Evolutionary conservation across 2,797 vertebrate genomes (phyloP).

Genomic region (Natrix natrix): DNA sequence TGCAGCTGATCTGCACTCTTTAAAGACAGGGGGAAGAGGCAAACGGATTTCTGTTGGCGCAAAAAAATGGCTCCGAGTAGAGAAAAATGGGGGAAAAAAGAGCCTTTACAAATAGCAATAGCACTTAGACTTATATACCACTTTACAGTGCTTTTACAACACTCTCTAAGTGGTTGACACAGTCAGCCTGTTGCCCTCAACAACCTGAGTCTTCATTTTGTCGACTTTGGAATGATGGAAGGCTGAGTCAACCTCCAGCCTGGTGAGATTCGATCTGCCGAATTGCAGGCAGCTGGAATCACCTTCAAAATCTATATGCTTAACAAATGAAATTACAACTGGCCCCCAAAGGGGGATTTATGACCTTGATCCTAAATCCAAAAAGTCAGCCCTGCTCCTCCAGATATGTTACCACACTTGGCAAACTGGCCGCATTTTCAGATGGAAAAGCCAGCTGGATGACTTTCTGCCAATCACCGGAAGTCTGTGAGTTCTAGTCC

Average conservation of each 20-base stretch:
- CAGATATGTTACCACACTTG: not conserved
- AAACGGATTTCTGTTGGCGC: not conserved
- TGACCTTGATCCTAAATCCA: too few relatives aligned
- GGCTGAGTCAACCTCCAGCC: too few relatives aligned
- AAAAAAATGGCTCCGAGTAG: not conserved
- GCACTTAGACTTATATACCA: too few relatives aligned
- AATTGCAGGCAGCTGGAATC: not conserved
- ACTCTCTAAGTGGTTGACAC: too few relatives aligned
- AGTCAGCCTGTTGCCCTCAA: too few relatives aligned
- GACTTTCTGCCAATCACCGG: not conserved
- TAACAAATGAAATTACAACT: not conserved
- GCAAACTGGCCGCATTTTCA: not conserved
- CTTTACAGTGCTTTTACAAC: too few relatives aligned
- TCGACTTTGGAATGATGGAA: too few relatives aligned
- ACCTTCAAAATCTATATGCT: not conserved
- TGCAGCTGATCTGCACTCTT: not conserved
- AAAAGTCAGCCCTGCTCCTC: accelerated
- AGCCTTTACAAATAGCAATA: not conserved
- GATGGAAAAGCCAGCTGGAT: not conserved
- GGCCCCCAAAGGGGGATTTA: not conserved
- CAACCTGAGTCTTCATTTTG: too few relatives aligned
- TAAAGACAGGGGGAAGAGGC: not conserved
- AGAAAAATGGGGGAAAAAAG: not conserved
- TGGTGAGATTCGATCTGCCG: too few relatives aligned
- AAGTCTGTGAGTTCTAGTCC: too few relatives aligned